A percentile compares a stretch with the other conserved stretches of the same genome.
These are phyloP conservation scores for Mergus octosetaceus DNA, from an alignment of 2,797 vertebrate genomes.

Conservation along the genomic window DNA sequence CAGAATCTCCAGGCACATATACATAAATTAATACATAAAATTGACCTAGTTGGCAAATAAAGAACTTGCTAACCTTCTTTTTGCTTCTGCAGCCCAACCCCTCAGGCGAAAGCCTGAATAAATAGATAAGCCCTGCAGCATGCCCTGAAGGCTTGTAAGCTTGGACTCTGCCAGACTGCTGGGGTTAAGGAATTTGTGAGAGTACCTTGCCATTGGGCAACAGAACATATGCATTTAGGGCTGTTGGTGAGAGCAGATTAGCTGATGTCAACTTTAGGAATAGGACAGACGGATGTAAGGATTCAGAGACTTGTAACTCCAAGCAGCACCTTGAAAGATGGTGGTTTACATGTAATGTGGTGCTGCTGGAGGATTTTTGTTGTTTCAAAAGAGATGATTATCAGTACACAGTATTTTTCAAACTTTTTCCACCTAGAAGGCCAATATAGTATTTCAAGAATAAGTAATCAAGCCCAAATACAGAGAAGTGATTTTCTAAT, in stretches of 20 bases:
- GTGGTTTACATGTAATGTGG: neutral
- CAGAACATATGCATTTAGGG: neutral
- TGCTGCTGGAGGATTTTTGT: neutral
- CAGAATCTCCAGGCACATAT: constrained; percentile 1
- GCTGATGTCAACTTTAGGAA: neutral
- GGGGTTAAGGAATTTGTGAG: neutral
- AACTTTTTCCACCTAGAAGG: neutral
- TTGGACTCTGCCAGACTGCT: neutral
- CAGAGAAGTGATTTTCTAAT: neutral
- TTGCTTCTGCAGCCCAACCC: neutral
- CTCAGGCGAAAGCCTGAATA: constrained; percentile 30
- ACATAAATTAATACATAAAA: constrained; percentile 50
- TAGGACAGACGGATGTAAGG: neutral
- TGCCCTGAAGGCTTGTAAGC: neutral
- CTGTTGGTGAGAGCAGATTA: neutral
- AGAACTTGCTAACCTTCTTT: neutral
- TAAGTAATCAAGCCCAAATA: neutral
- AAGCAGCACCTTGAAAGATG: neutral
- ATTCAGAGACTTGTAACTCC: neutral
- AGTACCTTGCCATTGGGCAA: neutral
- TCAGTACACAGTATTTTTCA: neutral
- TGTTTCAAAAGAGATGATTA: neutral
- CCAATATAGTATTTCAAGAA: neutral
- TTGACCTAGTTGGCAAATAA: neutral
- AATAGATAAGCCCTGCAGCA: constrained; percentile 37